Percentiles rank a stretch among this genome's conserved stretches.
Conservation (phyloP, 2,113 vertebrate species). For the Symphodus melops region DNA sequence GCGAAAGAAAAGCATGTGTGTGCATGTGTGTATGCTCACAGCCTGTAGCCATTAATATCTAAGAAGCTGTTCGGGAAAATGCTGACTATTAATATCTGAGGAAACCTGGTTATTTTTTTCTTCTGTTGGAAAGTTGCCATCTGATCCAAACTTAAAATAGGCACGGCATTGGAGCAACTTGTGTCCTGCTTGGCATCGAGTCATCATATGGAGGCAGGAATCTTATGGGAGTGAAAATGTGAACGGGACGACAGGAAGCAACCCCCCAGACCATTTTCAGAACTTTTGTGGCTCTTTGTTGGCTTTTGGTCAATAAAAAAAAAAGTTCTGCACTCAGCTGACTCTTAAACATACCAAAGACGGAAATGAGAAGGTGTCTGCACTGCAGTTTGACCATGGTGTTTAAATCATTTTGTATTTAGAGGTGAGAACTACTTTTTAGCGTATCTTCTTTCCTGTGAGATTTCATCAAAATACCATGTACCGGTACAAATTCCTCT, state of each 20-base stretch:
- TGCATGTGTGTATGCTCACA: conserved; percentile 10
- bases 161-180: conserved; percentile 72
- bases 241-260: conserved; percentile 36
- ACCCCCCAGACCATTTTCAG: conserved; percentile 57
- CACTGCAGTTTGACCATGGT: not conserved
- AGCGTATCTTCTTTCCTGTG: conserved; percentile 16
- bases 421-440: conserved; percentile 38
- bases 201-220: conserved; percentile 22
- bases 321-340: conserved; percentile 17
- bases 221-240: conserved; percentile 60
- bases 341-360: not conserved
- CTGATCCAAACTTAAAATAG: conserved; percentile 80
- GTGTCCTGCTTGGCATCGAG: conserved; percentile 84
- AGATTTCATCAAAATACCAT: conserved; percentile 3
- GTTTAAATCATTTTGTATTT: conserved; percentile 48
- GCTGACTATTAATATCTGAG: conserved; percentile 79
- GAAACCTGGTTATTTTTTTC: conserved; percentile 69
- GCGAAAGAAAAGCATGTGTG: conserved; percentile 10
- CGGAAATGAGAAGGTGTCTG: conserved; percentile 17
- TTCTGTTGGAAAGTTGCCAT: conserved; percentile 59
- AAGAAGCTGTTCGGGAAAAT: conserved; percentile 56
- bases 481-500: conserved; percentile 2
- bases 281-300: not conserved
- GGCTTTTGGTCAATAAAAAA: conserved; percentile 55
- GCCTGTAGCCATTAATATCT: conserved; percentile 45